Percentiles rank a stretch among this genome's conserved stretches.
Conservation (phyloP, 2,888 invertebrate species). For the Rugalucina vietnamica region DNA sequence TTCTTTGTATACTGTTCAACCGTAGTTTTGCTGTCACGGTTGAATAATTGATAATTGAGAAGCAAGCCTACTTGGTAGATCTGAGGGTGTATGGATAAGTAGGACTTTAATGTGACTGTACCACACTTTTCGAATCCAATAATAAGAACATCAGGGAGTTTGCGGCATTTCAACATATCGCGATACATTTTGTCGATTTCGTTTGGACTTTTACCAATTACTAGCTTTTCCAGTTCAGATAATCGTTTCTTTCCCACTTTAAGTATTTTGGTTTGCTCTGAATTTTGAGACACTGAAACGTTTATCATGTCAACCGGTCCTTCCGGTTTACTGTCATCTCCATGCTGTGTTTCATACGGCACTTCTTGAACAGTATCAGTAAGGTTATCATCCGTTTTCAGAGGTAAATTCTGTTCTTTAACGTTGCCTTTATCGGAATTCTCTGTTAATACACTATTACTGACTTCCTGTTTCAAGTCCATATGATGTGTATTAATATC, state of each 20-base stretch:
- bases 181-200: neutral
- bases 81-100: neutral
- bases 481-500: too few species aligned
- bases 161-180: neutral
- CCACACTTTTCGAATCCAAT: neutral
- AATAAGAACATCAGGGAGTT: neutral
- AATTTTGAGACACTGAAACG: too few species aligned
- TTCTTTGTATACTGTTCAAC: neutral
- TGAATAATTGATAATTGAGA: neutral
- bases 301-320: too few species aligned
- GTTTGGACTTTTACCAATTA: neutral
- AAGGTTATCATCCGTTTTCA: too few species aligned
- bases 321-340: too few species aligned
- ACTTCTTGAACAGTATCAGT: neutral
- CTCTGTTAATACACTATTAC: neutral
- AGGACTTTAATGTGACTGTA: neutral
- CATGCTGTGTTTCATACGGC: neutral
- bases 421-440: neutral
- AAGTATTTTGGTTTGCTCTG: too few species aligned
- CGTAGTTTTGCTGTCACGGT: neutral
- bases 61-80: too few species aligned
- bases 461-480: neutral
- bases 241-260: too few species aligned
- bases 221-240: neutral
- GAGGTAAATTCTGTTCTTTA: neutral